A percentile compares a stretch with the other conserved stretches of the same genome.
Conservation (phyloP, 2,797 vertebrate species). For the Chrysocyon brachyurus region DNA sequence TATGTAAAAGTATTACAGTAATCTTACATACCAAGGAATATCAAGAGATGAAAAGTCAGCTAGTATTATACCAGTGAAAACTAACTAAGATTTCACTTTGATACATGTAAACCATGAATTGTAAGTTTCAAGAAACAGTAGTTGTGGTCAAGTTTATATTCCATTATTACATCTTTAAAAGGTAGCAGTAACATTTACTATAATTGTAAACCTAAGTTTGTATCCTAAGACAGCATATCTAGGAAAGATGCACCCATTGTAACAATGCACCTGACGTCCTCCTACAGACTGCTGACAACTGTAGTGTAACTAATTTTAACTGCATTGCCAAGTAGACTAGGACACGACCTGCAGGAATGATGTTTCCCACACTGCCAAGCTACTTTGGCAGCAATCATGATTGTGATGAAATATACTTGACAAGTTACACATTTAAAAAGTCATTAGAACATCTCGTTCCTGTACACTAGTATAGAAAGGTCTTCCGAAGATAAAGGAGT, state of each 20-base stretch:
- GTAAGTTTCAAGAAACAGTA: constrained; percentile 64
- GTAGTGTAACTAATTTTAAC: constrained; percentile 63
- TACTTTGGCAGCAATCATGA: constrained; percentile 16
- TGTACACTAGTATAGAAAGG: constrained; percentile 97
- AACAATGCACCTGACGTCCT: background rate
- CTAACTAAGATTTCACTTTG: constrained; percentile 67
- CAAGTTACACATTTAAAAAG: constrained; percentile 90
- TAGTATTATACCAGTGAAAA: constrained; percentile 27
- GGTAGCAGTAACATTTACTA: constrained; percentile 59
- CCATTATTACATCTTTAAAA: constrained; percentile 66
- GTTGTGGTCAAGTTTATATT: constrained; percentile 70
- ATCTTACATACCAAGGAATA: background rate
- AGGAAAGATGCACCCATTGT: constrained; percentile 56
- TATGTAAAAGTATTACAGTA: constrained; percentile 27
- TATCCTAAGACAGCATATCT: constrained; percentile 56
- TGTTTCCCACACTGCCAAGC: constrained; percentile 1
- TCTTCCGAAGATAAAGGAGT: constrained; percentile 97
- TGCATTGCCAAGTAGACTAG: background rate
- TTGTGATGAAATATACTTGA: background rate
- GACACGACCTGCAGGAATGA: background rate
- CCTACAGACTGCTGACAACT: background rate
- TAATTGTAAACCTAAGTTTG: constrained; percentile 78
- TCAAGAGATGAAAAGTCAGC: constrained; percentile 29
- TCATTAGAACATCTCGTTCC: constrained; percentile 96
- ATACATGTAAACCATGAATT: constrained; percentile 76